phyloP scores from a whole-genome alignment of 2,797 vertebrate genomes.

The Vipera latastei region DNA sequence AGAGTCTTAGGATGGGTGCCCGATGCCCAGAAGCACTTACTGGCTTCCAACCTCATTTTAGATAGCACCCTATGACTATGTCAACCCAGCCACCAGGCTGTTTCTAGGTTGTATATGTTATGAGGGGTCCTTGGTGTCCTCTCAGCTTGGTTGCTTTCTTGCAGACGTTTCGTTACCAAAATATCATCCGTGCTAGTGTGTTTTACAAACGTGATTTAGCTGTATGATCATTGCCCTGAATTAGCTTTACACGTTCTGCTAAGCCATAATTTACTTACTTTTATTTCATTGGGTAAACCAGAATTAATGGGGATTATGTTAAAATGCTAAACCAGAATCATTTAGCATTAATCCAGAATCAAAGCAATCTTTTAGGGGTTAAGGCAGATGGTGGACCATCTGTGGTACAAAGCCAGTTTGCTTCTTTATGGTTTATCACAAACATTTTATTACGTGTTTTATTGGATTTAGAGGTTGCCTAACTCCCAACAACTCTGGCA shows the following conservation, averaged over 20 bases:
- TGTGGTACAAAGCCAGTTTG: neutral
- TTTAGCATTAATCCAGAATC: neutral
- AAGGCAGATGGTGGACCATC: neutral
- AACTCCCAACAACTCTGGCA: neutral
- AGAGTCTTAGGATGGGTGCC: neutral
- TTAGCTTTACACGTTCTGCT: neutral
- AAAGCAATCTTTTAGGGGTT: neutral
- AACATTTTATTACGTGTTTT: neutral
- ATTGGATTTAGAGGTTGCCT: neutral
- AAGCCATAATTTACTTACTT: neutral
- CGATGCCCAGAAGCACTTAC: neutral
- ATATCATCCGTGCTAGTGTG: too few species aligned
- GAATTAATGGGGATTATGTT: neutral
- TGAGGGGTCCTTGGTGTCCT: too few species aligned
- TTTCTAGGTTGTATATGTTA: neutral
- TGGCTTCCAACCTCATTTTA: neutral
- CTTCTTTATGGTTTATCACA: neutral
- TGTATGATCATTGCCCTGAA: neutral
- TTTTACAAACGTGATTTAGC: neutral
- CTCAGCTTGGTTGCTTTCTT: too few species aligned
- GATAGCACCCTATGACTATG: neutral
- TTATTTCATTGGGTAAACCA: neutral
- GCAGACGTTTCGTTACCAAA: too few species aligned
- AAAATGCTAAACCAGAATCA: neutral
- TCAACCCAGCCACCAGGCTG: neutral